Conservation (phyloP, 2,888 invertebrate genomes). For the Anorthoa munda region DNA sequence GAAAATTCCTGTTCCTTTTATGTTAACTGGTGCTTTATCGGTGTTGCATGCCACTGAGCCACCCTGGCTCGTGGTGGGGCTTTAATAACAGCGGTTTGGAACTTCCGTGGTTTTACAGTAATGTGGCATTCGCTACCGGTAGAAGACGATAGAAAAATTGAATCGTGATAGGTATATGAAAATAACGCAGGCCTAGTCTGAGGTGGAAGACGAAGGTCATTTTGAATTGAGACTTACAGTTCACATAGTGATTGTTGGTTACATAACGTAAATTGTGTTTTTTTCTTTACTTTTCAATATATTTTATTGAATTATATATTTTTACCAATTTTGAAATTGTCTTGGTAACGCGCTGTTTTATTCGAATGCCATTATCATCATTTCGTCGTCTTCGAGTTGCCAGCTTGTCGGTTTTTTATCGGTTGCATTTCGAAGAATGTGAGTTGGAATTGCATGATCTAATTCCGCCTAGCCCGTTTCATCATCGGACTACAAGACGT, state of each 20-base stretch:
- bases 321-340: too few relatives aligned
- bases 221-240: not conserved
- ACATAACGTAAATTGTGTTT: not conserved
- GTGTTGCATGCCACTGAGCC: conserved; percentile 84
- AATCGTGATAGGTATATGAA: conserved; percentile 10
- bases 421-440: too few relatives aligned
- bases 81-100: conserved; percentile 69
- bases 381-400: too few relatives aligned
- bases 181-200: not conserved
- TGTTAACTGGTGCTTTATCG: conserved; percentile 86
- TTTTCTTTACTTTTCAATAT: too few relatives aligned
- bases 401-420: too few relatives aligned
- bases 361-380: too few relatives aligned
- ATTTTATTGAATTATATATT: too few relatives aligned
- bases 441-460: too few relatives aligned
- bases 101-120: conserved; percentile 38
- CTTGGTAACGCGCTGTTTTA: too few relatives aligned
- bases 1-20: conserved; percentile 85
- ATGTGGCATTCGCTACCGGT: conserved; percentile 29
- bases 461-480: too few relatives aligned
- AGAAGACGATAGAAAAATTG: conserved; percentile 23
- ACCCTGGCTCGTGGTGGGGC: conserved; percentile 75
- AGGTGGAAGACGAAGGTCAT: not conserved
- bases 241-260: not conserved
- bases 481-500: too few relatives aligned